phyloP scores from a whole-genome alignment of 2,113 vertebrate genomes.

The Pangasianodon hypophthalmus region DNA sequence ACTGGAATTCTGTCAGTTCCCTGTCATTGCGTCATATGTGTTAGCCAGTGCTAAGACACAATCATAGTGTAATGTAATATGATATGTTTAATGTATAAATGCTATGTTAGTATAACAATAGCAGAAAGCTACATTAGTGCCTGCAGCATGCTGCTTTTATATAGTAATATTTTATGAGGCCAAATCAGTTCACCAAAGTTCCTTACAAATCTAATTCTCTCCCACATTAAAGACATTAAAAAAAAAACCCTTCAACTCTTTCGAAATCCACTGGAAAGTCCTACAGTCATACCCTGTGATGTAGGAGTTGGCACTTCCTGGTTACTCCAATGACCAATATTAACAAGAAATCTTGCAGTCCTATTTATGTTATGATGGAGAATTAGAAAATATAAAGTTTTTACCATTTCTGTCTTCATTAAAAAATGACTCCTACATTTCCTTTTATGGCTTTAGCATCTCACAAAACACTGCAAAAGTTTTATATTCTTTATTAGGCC shows the following conservation, averaged over 20 bases:
- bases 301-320: neutral
- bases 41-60: neutral
- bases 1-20: neutral
- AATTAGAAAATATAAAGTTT: neutral
- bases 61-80: neutral
- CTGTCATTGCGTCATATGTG: neutral
- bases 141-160: neutral
- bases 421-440: neutral
- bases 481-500: neutral
- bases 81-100: neutral
- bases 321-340: neutral
- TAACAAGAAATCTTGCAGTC: neutral
- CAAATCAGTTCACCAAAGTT: neutral
- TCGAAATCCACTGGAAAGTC: neutral
- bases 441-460: neutral
- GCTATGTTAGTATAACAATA: neutral
- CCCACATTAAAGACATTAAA: neutral
- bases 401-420: neutral
- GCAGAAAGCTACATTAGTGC: neutral
- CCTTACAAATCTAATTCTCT: neutral
- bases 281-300: neutral
- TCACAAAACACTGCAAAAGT: neutral
- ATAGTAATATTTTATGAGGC: neutral
- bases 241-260: neutral
- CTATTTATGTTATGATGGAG: constrained; percentile 1